Base-by-base conservation (phyloP, 2,113 vertebrate genomes). In the Anser cygnoides region DNA sequence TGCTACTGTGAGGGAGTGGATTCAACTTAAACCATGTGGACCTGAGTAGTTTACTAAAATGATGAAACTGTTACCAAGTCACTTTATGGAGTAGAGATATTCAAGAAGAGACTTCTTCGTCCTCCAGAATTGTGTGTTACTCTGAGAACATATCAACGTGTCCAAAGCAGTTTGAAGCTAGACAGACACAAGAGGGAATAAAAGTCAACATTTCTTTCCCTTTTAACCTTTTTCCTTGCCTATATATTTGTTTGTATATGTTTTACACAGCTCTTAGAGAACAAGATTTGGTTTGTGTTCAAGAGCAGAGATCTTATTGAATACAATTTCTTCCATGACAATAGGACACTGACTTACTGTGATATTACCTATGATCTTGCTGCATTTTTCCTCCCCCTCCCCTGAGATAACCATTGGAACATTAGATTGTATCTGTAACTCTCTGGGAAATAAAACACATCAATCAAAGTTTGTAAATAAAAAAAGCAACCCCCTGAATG, bases 371-470 rank as follows among this genome's bases (percentile, higher is more conserved):
- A 57, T 31, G 41, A 63, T 62, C 14, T 85, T 76, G 31, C 18
- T 9, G 35, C 14, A 63, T 14, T 33, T 50, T 23, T 7, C 14
- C 3, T 33, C 13, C 52, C 14, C 2, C 3, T 3, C 2, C 6
- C 14, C 39, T 43, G 11, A 19, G 8, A 22, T 49, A 84, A 77
- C 4, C 11, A 35, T 11, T 35, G 13, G 17, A 91, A 81, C 19
- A 44, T 13, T 46, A 79, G 12, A 33, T 87, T 66, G 33, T 61
- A 20, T 13, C 17, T 66, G 29, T 13, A 84, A 4, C 41, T 52
- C 9, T 49, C 26, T 20, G 57, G 44, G 44, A 93, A 89, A 95
- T 21, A 41, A 57, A 59, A 29, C 55, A 8, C 9, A 57, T 9
- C 10, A 33, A 25, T 6, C 7, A 80, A 61, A 63, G 55, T 33